These are phyloP conservation scores for Rhyacophila evoluta DNA, from an alignment of 2,888 invertebrate genomes.

Conservation along the genomic window DNA sequence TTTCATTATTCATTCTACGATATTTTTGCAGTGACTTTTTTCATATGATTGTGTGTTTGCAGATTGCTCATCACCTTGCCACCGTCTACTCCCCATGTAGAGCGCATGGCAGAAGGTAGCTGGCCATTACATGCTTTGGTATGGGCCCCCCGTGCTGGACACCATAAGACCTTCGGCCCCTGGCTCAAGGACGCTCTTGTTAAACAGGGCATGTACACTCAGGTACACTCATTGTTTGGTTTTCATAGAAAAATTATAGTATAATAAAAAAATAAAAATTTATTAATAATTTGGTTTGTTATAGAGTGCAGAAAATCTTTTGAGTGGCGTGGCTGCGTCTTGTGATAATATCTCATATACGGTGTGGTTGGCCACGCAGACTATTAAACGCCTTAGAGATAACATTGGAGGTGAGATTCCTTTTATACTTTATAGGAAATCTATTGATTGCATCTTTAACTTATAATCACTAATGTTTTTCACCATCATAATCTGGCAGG, in stretches of 20 bases:
- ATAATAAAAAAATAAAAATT: no score
- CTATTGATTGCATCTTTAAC: no score
- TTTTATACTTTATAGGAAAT: no score
- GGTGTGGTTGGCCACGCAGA: slow-evolving; percentile 67
- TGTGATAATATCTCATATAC: slow-evolving; percentile 72
- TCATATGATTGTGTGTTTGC: slow-evolving; percentile 56
- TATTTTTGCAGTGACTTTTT: no score
- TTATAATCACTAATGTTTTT: no score
- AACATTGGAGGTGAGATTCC: slow-evolving; percentile 65
- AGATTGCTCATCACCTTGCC: slow-evolving; percentile 87
- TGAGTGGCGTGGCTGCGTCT: slow-evolving; percentile 79
- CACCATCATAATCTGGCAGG: no score
- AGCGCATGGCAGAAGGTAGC: slow-evolving; percentile 79
- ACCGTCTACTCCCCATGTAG: slow-evolving; percentile 90
- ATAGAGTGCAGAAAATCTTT: slow-evolving; percentile 76
- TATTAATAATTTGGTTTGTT: slow-evolving; percentile 42
- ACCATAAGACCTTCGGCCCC: slow-evolving; percentile 83
- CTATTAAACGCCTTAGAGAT: slow-evolving; percentile 66
- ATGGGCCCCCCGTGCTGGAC: slow-evolving; percentile 89
- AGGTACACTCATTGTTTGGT: no score
- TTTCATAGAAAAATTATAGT: no score
- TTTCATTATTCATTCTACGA: slow-evolving; percentile 19
- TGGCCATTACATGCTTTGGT: slow-evolving; percentile 84
- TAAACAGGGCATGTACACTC: slow-evolving; percentile 91
- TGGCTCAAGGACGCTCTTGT: slow-evolving; percentile 94